Evolutionary conservation across 2,888 invertebrate genomes (phyloP).

Genomic region (Drosophila monieri): DNA sequence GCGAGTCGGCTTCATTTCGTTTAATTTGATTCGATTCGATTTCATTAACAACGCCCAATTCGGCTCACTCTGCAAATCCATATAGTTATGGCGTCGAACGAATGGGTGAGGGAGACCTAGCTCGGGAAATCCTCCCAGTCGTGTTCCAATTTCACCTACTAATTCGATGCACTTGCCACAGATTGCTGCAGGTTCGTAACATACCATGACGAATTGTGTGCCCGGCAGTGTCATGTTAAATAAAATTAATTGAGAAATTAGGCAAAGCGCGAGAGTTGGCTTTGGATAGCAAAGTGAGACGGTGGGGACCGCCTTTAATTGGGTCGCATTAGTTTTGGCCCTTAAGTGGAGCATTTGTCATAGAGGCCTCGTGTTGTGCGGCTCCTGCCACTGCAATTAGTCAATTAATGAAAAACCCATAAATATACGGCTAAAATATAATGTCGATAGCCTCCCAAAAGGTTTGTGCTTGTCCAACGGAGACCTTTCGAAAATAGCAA

Average conservation of each 20-base stretch:
- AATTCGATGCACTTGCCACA: constrained; percentile 64
- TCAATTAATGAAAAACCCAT: constrained; percentile 74
- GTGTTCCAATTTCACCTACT: constrained; percentile 51
- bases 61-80: constrained; percentile 63
- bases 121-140: constrained; percentile 20
- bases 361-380: constrained; percentile 4
- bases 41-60: constrained; percentile 41
- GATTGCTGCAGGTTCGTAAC: constrained; percentile 23
- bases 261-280: constrained; percentile 45
- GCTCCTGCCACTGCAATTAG: constrained; percentile 63
- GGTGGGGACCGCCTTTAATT: constrained; percentile 55
- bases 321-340: constrained; percentile 63
- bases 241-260: constrained; percentile 78
- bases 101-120: constrained; percentile 53
- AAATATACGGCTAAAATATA: constrained; percentile 70
- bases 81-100: constrained; percentile 74
- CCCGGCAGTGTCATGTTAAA: constrained; percentile 58
- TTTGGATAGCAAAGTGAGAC: constrained; percentile 7
- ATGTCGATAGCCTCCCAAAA: constrained; percentile 54
- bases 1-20: constrained; percentile 54
- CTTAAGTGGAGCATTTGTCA: constrained; percentile 64
- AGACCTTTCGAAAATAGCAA: constrained; percentile 64
- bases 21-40: constrained; percentile 54
- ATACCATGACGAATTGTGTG: constrained; percentile 67
- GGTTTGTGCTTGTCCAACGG: constrained; percentile 18